A percentile compares a stretch with the other conserved stretches of the same genome.
Conservation (phyloP, 2,797 vertebrate genomes). For the Lagodon rhomboides region DNA sequence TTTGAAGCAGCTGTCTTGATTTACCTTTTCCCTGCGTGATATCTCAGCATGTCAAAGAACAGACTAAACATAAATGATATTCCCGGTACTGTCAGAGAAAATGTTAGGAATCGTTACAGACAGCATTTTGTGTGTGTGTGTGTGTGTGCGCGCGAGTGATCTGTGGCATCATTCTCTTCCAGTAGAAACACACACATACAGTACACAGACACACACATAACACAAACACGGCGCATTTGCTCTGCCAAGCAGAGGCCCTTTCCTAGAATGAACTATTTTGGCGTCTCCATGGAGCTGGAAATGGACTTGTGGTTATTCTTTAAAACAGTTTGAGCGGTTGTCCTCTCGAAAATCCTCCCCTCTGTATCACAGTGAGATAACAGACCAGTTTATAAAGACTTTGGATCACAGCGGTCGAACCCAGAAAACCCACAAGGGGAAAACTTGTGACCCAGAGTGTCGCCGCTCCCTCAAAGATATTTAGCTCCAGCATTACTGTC, state of each 20-base stretch:
- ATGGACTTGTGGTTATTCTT: slow-evolving; percentile 72
- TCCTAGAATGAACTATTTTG: slow-evolving; percentile 73
- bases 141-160: no score
- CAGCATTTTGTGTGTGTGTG: slow-evolving; percentile 48
- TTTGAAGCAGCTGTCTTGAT: slow-evolving; percentile 69
- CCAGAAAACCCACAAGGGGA: slow-evolving; percentile 44
- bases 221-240: slow-evolving; percentile 15
- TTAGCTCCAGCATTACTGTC: slow-evolving; percentile 16
- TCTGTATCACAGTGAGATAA: slow-evolving; percentile 65
- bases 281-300: slow-evolving; percentile 60
- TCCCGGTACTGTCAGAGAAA: slow-evolving; percentile 43
- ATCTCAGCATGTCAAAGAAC: slow-evolving; percentile 64
- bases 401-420: slow-evolving; percentile 53
- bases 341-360: slow-evolving; percentile 56
- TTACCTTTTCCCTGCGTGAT: slow-evolving; percentile 71
- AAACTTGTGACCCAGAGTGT: slow-evolving; percentile 30
- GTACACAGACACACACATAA: slow-evolving; percentile 20
- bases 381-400: slow-evolving; percentile 58
- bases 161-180: slow-evolving; percentile 35
- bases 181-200: slow-evolving; percentile 19
- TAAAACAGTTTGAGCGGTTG: slow-evolving; percentile 57
- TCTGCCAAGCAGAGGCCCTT: slow-evolving; percentile 59
- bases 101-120: slow-evolving; percentile 50
- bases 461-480: slow-evolving; percentile 28
- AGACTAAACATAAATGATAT: slow-evolving; percentile 77